Evolutionary conservation across 2,797 vertebrate species (phyloP).

Genomic region (Lacerta agilis): DNA sequence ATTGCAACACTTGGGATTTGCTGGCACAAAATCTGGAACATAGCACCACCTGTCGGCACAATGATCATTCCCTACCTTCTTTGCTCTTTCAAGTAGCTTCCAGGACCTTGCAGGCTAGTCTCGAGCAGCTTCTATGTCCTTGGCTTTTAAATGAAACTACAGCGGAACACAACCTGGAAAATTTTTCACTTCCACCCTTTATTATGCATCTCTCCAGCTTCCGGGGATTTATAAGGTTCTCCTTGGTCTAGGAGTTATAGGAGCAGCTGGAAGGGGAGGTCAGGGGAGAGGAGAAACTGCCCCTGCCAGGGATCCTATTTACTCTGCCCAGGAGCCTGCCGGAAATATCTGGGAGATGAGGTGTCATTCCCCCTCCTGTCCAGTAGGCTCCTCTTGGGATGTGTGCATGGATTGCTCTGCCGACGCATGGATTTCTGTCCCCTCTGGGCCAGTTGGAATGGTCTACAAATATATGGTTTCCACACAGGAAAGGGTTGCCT

Average conservation of each 20-base stretch:
- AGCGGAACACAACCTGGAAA: neutral
- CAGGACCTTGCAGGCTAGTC: neutral
- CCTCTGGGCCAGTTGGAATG: neutral
- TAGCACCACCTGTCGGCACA: neutral
- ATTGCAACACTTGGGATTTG: neutral
- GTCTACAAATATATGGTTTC: neutral
- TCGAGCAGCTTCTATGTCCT: neutral
- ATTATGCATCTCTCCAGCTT: conserved; percentile 27
- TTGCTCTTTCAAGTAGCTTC: neutral
- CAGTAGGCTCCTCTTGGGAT: neutral
- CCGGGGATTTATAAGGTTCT: conserved; percentile 8
- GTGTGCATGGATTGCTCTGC: neutral
- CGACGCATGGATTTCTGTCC: neutral
- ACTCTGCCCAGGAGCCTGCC: neutral
- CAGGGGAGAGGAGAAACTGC: conserved; percentile 5
- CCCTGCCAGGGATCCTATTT: conserved; percentile 7
- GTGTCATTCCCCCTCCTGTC: neutral
- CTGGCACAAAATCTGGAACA: neutral
- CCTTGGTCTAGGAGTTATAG: conserved; percentile 24
- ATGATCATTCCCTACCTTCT: neutral
- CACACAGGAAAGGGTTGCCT: neutral
- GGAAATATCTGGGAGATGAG: conserved; percentile 34
- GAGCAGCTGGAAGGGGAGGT: conserved; percentile 11
- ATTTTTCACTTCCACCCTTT: conserved; percentile 21
- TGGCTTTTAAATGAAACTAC: neutral